phyloP scores from a whole-genome alignment of 2,113 vertebrate genomes.

The Dendrocopos noguchii region DNA sequence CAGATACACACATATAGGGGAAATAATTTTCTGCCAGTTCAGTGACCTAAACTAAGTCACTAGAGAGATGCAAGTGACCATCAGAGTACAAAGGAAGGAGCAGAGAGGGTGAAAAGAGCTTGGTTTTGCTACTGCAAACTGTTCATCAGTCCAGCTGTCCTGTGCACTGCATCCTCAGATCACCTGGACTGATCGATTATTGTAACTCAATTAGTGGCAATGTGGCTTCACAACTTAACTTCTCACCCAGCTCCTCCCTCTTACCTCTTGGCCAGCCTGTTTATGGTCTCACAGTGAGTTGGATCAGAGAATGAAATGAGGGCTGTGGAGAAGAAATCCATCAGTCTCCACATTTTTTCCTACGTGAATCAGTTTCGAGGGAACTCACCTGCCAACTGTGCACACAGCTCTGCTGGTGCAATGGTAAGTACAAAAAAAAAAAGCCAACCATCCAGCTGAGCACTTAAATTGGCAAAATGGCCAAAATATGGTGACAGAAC shows the following conservation, averaged over 20 bases:
- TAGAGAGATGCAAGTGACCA: not conserved
- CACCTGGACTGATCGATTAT: accelerated
- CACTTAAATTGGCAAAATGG: not conserved
- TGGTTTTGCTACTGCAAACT: not conserved
- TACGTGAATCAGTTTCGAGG: not conserved
- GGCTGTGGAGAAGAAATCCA: not conserved
- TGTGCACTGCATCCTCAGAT: not conserved
- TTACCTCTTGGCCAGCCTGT: not conserved
- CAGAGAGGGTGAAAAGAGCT: not conserved
- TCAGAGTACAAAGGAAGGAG: not conserved
- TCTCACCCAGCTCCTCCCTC: not conserved
- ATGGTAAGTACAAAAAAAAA: not conserved
- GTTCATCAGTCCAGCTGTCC: not conserved
- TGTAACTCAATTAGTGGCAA: accelerated
- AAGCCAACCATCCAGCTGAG: no score
- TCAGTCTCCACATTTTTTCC: not conserved
- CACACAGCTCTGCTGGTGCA: not conserved
- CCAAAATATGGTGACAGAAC: accelerated
- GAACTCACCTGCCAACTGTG: not conserved
- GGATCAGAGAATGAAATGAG: not conserved
- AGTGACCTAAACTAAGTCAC: not conserved
- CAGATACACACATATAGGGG: not conserved
- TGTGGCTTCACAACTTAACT: not conserved
- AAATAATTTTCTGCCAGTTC: not conserved
- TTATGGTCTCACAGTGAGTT: not conserved